phyloP scores from a whole-genome alignment of 2,888 invertebrate genomes.

The Polyommatus iphigenia region DNA sequence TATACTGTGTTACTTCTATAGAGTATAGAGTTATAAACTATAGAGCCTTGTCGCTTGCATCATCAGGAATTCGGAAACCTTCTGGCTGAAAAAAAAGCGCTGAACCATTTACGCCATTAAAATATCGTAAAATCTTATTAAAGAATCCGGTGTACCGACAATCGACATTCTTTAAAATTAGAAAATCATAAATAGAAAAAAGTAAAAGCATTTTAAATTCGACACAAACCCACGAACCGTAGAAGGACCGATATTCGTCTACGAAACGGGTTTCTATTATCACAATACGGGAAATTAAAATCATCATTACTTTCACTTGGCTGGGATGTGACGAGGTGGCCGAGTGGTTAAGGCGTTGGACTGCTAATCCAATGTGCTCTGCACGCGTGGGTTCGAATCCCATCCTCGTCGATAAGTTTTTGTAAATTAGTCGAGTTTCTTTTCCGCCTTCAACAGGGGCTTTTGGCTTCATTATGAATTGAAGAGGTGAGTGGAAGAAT shows the following conservation, averaged over 20 bases:
- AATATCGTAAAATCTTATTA: too few relatives aligned
- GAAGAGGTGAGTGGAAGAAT: too few relatives aligned
- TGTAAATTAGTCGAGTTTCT: neutral
- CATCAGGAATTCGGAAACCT: too few relatives aligned
- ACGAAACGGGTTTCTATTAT: neutral
- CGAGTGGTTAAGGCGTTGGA: conserved; percentile 82
- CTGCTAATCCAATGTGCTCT: conserved; percentile 80
- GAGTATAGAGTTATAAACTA: too few relatives aligned
- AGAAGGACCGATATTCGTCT: neutral
- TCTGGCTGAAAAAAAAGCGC: too few relatives aligned
- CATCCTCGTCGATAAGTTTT: conserved; percentile 84
- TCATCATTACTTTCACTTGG: conserved; percentile 20
- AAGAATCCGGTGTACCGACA: neutral
- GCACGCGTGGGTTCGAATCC: conserved; percentile 92
- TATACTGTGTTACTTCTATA: conserved; percentile 34
- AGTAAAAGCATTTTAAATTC: neutral
- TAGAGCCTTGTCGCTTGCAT: too few relatives aligned
- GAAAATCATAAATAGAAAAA: neutral
- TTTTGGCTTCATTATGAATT: too few relatives aligned
- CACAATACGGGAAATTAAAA: neutral
- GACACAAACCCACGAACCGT: too few relatives aligned
- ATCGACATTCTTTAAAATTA: neutral
- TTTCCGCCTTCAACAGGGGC: too few relatives aligned
- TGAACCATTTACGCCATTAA: too few relatives aligned
- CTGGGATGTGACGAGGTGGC: conserved; percentile 70